Evolutionary conservation across 1,140 invertebrate genomes (phyloP), one percentile per base, ranked within the genome.

Genomic region (Psix sp.): DNA sequence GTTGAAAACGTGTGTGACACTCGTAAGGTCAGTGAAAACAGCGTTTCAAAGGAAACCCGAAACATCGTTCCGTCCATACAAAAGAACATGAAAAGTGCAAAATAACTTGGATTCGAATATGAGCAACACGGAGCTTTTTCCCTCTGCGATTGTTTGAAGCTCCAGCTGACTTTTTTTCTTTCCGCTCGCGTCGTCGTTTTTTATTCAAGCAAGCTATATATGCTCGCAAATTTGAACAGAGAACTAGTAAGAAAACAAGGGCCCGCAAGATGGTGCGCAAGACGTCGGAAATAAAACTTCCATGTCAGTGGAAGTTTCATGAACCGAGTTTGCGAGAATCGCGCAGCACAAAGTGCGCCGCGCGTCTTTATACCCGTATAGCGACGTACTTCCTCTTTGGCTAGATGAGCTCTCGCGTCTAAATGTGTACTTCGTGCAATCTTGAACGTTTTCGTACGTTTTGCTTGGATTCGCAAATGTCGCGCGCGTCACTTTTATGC

Each of bases 401-500:
- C 62, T 63, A 63, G 57, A 57, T 63, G 72, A 74, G 63, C 59
- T 74, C 56, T 51, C 46, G 65, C 43, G 65, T 74, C 65, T 74
- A 74, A 68, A 62, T 68, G 63, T 68, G 57, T 68, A 56, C 63
- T 57, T 42, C 36, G 62, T 67, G 74, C 67, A 76, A 76, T 76
- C 74, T 76, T 68, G 63, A 76, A 45, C 68, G 52, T 72, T 76
- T 68, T 67, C 57, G 54, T 71, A 42, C 54, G 74, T 68, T 76
- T 63, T 65, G 67, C 74, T 63, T 72, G 63, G 67, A 76, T 72
- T 65, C 39, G 73, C 66, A 56, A 72, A 57, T 72, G 67, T 76
- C 56, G 56, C 57, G 42, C 60, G 67, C 59, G 66, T 45, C 56
- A 72, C 74, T 72, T 67, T 72, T 72, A 76, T 68, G 52, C 74